Base-by-base conservation (phyloP, 2,888 invertebrate genomes). In the Rhabditoides inermis region DNA sequence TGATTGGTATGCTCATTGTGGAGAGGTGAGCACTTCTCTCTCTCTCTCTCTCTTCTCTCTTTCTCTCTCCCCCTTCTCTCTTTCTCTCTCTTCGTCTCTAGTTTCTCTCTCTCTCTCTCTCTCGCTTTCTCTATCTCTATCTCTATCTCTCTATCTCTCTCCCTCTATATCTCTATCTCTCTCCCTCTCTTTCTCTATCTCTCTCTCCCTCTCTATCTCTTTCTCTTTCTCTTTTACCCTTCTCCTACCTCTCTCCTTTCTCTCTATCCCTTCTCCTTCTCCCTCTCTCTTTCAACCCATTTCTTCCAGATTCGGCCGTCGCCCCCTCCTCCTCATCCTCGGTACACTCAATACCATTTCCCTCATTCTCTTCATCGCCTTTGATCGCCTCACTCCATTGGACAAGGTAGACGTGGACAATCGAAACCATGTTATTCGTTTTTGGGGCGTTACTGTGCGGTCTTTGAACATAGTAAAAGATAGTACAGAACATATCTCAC, bases 301-400 rank as follows among this genome's bases (percentile, higher is more conserved):
- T 27, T n/a, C 10, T 41, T 57, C 20, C 42, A 53, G 63, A 45
- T 65, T 60, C 45, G 69, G 69, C 10, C 57, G 68, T 22, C 53
- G 68, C 10, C 58, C 61, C 0, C 54, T 68, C 53, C 48, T 70
- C 36, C 49, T 68, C 23, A 48, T 41, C 10, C 50, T 59, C 18
- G 68, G 64, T 1, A 51, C 52, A 1, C 55, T 60, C 10, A 70
- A 68, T 49, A 69, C 61, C 1, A 12, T 61, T 5, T 65, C 58
- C 15, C 53, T 68, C 27, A 40, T 46, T 22, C 45, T 45, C 18
- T 68, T 68, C 51, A 48, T 69, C 25, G 10, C 63, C 20, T 65
- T 66, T 36, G 68, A 65, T 39, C 49, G 65, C 3, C 45, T 65
- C 18, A 45, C 65, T n/a, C 26, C 27, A 5, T 23, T 40, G 23